Evolutionary conservation across 1,140 invertebrate species (phyloP).

Genomic region (Plectrocnemia conspersa): DNA sequence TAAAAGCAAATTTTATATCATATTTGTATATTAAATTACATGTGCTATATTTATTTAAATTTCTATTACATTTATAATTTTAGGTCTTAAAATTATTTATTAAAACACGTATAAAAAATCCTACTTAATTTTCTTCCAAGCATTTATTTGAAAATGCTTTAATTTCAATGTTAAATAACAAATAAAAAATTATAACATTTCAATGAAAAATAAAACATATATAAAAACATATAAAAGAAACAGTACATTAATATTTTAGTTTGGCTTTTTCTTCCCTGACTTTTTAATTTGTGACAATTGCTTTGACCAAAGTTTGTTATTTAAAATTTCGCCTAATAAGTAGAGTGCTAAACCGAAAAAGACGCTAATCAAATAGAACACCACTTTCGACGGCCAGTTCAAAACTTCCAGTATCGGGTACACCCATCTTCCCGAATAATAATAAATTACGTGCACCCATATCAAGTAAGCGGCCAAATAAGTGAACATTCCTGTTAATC

Average conservation of each 20-base stretch:
- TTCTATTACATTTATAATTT: too few species aligned
- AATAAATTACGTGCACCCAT: slow-evolving; percentile 73
- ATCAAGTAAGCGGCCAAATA: slow-evolving; percentile 68
- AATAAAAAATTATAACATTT: too few species aligned
- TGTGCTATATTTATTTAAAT: too few species aligned
- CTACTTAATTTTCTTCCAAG: too few species aligned
- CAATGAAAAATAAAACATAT: too few species aligned
- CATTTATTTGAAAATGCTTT: too few species aligned
- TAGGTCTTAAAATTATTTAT: too few species aligned
- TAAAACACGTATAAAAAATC: too few species aligned
- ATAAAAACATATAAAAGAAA: too few species aligned
- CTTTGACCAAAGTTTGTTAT: slow-evolving; percentile 67
- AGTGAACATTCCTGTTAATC: slow-evolving; percentile 54
- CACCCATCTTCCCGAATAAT: slow-evolving; percentile 73
- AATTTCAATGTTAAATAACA: too few species aligned
- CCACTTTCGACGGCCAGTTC: slow-evolving; percentile 60
- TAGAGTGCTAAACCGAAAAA: slow-evolving; percentile 59
- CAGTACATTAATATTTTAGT: slow-evolving; percentile 38
- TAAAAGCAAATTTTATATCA: too few species aligned
- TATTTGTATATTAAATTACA: too few species aligned
- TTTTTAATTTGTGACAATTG: slow-evolving; percentile 54
- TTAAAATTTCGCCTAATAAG: slow-evolving; percentile 63
- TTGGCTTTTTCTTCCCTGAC: slow-evolving; percentile 48
- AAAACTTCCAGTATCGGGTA: slow-evolving; percentile 79
- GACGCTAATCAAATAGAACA: slow-evolving; percentile 65